Percentiles rank a stretch among this genome's conserved stretches.
phyloP scores from a whole-genome alignment of 2,888 invertebrate genomes.

The Heterodera filipjevi region DNA sequence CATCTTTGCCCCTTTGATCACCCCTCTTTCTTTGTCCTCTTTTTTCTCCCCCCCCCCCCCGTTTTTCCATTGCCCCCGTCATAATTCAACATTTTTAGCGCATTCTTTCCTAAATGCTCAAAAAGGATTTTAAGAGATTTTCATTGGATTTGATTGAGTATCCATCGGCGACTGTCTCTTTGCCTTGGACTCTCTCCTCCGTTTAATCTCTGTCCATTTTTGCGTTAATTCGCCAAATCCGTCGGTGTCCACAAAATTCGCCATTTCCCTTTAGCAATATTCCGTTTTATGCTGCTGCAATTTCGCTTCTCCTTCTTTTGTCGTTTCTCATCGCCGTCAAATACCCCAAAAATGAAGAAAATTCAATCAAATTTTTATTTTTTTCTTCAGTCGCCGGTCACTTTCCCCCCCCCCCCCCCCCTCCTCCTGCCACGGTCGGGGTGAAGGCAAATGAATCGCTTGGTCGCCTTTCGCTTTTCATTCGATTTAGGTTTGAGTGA shows the following conservation, averaged over 20 bases:
- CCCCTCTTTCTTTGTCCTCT: background rate
- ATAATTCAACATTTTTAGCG: background rate
- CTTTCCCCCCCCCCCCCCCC: background rate
- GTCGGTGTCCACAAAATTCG: background rate
- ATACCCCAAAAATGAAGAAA: background rate
- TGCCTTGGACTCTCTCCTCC: too few relatives aligned
- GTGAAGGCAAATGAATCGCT: background rate
- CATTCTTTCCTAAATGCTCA: background rate
- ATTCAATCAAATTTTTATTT: background rate
- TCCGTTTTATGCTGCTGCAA: background rate
- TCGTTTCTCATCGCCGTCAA: background rate
- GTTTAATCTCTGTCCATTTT: too few relatives aligned
- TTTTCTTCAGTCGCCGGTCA: background rate
- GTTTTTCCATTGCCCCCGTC: background rate
- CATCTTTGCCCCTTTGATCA: background rate
- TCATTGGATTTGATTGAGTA: too few relatives aligned
- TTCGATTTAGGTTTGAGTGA: background rate
- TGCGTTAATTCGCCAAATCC: too few relatives aligned
- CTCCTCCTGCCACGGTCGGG: background rate
- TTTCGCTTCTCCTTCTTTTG: background rate
- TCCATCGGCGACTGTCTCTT: too few relatives aligned
- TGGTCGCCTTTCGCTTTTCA: slow-evolving; percentile 2
- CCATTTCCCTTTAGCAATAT: background rate
- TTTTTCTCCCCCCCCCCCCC: background rate
- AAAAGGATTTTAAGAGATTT: too few relatives aligned